Evolutionary conservation across 2,113 vertebrate species (phyloP), one percentile per base, ranked within the genome.

Genomic region (Gymnogyps californianus): DNA sequence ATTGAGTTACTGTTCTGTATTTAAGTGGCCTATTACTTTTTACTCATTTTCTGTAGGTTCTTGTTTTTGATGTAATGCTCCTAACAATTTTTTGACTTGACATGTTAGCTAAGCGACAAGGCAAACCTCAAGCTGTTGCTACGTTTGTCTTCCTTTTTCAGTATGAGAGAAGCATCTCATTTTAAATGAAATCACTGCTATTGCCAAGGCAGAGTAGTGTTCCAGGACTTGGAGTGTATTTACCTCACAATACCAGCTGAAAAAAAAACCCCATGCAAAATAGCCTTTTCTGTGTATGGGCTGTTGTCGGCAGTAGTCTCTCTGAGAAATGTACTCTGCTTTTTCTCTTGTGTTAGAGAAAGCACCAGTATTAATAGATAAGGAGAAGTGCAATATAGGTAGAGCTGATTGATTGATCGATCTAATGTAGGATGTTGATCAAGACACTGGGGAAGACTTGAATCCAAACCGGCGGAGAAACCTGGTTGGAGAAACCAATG

Each of bases 381-480:
- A 64, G 22, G 17, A 77, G 20, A 49, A 58, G 17, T 44, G 9
- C 31, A 32, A 1, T 28, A 4, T 32, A 25, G 10, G 4, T 26
- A 46, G 17, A 77, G 16, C 70, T 89, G 38, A 44, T 8, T 7
- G 16, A 44, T 87, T 28, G 22, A 42, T 80, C 22, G 9, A 17
- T 89, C 46, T 84, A 58, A 52, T 96, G 13, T 70, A 99, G 99
- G 99, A 99, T 91, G 99, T 99, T 70, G 99, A 99, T 96, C 99
- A 99, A 97, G 99, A 99, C 87, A 99, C 99, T 0, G 99, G 99
- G 21, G 99, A 99, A 95, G 99, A 99, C 90, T 87, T 99, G 92
- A 99, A 99, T 93, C 99, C 99, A 28, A 99, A 99, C 86, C 97
- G 99, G 72, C 98, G 99, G 10, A 98, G 99, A 67, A 99, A 99